Evolutionary conservation across 92 coral and sea anemone genomes (phyloP), one percentile per base, ranked within the genome.

Genomic region (Phenganax subtilis): DNA sequence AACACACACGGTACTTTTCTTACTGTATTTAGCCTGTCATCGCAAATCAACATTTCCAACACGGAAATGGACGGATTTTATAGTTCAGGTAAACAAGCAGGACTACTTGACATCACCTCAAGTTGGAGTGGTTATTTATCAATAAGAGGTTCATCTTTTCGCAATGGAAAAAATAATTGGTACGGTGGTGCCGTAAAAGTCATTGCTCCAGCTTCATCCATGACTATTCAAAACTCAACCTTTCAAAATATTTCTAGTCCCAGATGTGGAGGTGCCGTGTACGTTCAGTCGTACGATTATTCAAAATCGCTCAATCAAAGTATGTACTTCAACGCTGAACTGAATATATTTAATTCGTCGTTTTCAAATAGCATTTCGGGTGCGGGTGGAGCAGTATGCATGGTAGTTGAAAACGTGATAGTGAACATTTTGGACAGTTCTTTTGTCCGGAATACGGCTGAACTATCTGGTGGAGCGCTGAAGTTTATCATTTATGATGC

Each of bases 161-260:
- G 44, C 37, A 68, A 77, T 52, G 67, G 65, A 6, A 64, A 25
- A n/a, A 10, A 20, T 51, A 47, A 10, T 75, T 3, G 78, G 65
- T 11, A 12, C 12, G 84, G 87, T 30, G 87, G 87, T 17, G 60
- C 17, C 15, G 77, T 72, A 56, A 76, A 14, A 25, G 15, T 84
- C 12, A 30, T 10, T 16, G 83, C 71, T 0, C 61, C 67, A 31
- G 70, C 55, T 56, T 66, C 28, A 4, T 10, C 67, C 20, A 30
- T 84, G 16, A 10, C 8, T 20, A 66, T 84, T 37, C 47, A 60
- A 47, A 55, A 66, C 55, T 84, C 84, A 12, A 54, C 15, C 47
- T 64, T 84, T 65, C 20, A 15, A 25, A 75, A 64, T 14, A 72
- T 76, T 29, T 76, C 72, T 20, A 6, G 17, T 25, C 9, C 69